Percentiles rank a stretch among this genome's conserved stretches.
phyloP scores from a whole-genome alignment of 2,113 vertebrate genomes.

The Misgurnus anguillicaudatus region DNA sequence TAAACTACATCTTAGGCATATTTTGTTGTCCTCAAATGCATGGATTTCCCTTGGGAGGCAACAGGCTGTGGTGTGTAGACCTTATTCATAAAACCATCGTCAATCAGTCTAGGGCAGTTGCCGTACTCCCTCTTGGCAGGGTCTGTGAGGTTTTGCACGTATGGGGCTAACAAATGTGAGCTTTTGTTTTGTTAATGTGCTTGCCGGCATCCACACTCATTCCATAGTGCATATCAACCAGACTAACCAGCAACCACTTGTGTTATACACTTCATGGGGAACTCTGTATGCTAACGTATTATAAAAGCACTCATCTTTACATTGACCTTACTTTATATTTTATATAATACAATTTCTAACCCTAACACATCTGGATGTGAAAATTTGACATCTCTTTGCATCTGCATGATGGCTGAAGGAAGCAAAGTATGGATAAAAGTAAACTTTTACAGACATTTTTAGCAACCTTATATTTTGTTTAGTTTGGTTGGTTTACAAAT shows the following conservation, averaged over 20 bases:
- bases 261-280: neutral
- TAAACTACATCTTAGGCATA: neutral
- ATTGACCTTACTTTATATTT: neutral
- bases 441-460: no score
- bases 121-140: slow-evolving; percentile 46
- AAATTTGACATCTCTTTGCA: neutral
- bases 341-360: neutral
- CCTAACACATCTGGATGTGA: neutral
- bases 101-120: slow-evolving; percentile 54
- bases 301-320: neutral
- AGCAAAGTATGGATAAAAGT: no score
- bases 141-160: slow-evolving; percentile 62
- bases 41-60: neutral
- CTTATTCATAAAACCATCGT: slow-evolving; percentile 39
- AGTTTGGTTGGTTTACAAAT: no score
- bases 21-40: neutral
- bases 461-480: no score
- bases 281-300: neutral
- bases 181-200: slow-evolving; percentile 59
- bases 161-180: slow-evolving; percentile 57
- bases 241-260: neutral
- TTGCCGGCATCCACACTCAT: slow-evolving; percentile 23
- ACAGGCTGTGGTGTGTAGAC: slow-evolving; percentile 12
- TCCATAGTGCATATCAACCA: slow-evolving; percentile 9
- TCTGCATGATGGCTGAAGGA: no score